Evolutionary conservation across 2,797 vertebrate species (phyloP).

Genomic region (Champsocephalus esox): DNA sequence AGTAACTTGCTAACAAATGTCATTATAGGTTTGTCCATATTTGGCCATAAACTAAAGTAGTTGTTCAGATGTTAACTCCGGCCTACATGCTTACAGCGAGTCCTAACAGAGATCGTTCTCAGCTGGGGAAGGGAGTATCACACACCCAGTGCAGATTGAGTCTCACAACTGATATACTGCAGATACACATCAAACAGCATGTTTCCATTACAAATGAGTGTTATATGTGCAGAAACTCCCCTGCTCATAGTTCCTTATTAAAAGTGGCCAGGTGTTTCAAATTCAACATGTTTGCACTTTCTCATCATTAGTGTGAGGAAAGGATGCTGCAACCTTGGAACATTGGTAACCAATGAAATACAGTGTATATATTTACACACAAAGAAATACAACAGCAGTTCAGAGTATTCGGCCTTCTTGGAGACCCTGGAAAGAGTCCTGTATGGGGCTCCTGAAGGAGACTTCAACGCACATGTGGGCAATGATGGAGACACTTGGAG

Average conservation of each 20-base stretch:
- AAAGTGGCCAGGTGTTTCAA: constrained; percentile 61
- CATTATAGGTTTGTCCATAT: not conserved
- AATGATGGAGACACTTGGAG: no score
- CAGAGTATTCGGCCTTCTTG: no score
- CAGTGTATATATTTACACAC: constrained; percentile 30
- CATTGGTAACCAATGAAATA: constrained; percentile 18
- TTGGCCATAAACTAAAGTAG: not conserved
- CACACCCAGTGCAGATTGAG: constrained; percentile 4
- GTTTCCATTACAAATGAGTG: constrained; percentile 45
- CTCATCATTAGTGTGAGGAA: constrained; percentile 62
- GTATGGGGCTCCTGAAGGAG: no score
- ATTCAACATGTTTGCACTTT: constrained; percentile 30
- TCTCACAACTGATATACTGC: constrained; percentile 33
- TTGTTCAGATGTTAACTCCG: not conserved
- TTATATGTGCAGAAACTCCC: not conserved
- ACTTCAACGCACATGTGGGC: no score
- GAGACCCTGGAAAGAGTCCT: no score
- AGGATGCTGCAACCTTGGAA: constrained; percentile 53
- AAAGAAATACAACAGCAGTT: constrained; percentile 16
- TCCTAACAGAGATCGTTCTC: constrained; percentile 46
- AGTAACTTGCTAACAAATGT: not conserved
- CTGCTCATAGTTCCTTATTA: constrained; percentile 12
- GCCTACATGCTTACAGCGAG: not conserved
- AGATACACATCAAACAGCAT: constrained; percentile 32
- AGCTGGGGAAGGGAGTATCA: constrained; percentile 60